phyloP scores from a whole-genome alignment of 1,140 invertebrate genomes.

The Agrilus planipennis region DNA sequence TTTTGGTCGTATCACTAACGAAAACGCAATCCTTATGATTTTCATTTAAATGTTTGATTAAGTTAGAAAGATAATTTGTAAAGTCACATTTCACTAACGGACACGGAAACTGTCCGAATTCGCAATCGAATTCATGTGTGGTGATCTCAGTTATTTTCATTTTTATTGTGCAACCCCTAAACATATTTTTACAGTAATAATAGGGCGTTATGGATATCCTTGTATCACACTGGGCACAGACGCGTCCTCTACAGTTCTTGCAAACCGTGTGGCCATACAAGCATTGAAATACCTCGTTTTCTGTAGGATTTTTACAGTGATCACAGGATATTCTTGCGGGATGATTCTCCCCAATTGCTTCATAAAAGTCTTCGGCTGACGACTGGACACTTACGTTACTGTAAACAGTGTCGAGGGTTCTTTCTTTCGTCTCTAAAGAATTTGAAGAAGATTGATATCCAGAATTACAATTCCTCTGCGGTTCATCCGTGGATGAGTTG shows the following conservation, averaged over 20 bases:
- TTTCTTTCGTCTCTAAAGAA: not conserved
- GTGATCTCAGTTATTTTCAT: not conserved
- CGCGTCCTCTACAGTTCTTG: slow-evolving; percentile 13
- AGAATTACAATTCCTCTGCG: too few species aligned
- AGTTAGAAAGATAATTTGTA: not conserved
- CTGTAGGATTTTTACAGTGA: not conserved
- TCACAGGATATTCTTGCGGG: not conserved
- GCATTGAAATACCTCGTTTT: slow-evolving; percentile 12
- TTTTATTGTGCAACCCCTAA: slow-evolving; percentile 12
- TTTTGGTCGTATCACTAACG: not conserved
- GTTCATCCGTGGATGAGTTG: too few species aligned
- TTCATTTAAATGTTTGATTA: slow-evolving; percentile 6
- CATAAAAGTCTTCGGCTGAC: not conserved
- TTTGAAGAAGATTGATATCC: too few species aligned
- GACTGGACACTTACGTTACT: not conserved
- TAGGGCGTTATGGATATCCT: slow-evolving; percentile 10
- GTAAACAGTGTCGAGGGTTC: slow-evolving; percentile 3
- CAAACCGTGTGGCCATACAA: slow-evolving; percentile 16
- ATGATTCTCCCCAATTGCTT: not conserved
- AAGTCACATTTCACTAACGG: slow-evolving; percentile 4
- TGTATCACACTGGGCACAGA: slow-evolving; percentile 14
- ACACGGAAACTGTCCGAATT: slow-evolving; percentile 6
- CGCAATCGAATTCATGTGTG: slow-evolving; percentile 8
- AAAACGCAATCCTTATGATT: slow-evolving; percentile 3
- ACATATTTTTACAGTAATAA: slow-evolving; percentile 17